A percentile compares a stretch with the other conserved stretches of the same genome.
phyloP scores from a whole-genome alignment of 2,113 vertebrate genomes.

The Sceloporus tristichus region DNA sequence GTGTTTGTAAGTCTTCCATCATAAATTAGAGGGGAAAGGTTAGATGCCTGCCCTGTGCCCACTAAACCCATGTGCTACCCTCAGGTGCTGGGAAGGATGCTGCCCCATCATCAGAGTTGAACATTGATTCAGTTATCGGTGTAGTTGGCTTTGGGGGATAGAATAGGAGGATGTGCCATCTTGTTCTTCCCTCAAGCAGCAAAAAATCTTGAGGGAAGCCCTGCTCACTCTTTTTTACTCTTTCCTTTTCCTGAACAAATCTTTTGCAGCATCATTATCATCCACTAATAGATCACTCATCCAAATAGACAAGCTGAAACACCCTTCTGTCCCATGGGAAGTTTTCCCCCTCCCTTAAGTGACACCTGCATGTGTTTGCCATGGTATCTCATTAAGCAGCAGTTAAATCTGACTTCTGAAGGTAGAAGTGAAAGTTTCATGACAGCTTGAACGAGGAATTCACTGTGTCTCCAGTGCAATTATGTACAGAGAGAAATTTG shows the following conservation, averaged over 20 bases:
- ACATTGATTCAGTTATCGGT: too few species aligned
- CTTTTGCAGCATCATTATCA: background rate
- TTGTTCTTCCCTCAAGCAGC: too few species aligned
- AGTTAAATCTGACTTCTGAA: background rate
- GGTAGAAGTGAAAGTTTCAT: background rate
- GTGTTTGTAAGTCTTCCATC: background rate
- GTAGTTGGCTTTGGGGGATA: too few species aligned
- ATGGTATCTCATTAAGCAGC: constrained; percentile 15
- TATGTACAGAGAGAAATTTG: background rate
- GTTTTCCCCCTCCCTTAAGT: constrained; percentile 26
- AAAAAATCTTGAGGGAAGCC: too few species aligned
- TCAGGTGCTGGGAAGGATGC: too few species aligned
- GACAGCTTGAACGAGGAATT: background rate
- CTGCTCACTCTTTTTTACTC: background rate
- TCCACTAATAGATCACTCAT: background rate
- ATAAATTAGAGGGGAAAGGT: too few species aligned
- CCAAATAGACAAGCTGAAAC: background rate
- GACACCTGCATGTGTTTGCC: background rate
- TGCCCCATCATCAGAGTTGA: too few species aligned
- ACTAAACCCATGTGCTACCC: too few species aligned
- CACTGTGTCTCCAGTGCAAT: background rate
- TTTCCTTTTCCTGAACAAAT: background rate
- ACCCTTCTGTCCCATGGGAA: background rate
- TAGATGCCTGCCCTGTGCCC: too few species aligned
- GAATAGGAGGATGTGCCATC: background rate